Percentiles rank a stretch among this genome's conserved stretches.
phyloP scores from a whole-genome alignment of 1,140 invertebrate species.

The Liolophura sinensis region DNA sequence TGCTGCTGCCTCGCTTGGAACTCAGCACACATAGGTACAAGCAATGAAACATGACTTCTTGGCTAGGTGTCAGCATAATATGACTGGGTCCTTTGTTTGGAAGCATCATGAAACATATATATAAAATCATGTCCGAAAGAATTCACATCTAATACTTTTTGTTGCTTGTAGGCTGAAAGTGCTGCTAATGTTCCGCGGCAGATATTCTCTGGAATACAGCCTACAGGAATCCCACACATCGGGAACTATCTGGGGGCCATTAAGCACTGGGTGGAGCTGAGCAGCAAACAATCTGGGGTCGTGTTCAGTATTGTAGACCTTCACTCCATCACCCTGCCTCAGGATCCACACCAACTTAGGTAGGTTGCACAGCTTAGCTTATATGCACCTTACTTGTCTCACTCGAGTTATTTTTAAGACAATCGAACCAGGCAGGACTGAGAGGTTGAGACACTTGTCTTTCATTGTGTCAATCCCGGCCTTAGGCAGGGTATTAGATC shows the following conservation, averaged over 20 bases:
- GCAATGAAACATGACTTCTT: too few relatives aligned
- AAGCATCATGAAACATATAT: too few relatives aligned
- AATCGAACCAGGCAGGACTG: too few relatives aligned
- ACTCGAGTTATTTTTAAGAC: not conserved
- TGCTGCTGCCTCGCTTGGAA: too few relatives aligned
- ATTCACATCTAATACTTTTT: not conserved
- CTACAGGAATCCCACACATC: conserved; percentile 90
- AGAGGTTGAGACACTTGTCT: too few relatives aligned
- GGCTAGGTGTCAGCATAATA: too few relatives aligned
- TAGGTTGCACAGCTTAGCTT: conserved; percentile 13
- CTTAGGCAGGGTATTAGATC: too few relatives aligned
- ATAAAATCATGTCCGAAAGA: too few relatives aligned
- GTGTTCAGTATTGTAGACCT: conserved; percentile 91
- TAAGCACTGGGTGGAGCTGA: conserved; percentile 81
- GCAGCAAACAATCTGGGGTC: conserved; percentile 66
- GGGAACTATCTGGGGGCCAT: conserved; percentile 98
- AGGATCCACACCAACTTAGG: conserved; percentile 72
- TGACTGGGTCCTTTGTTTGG: too few relatives aligned
- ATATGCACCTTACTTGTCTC: not conserved
- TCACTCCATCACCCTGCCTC: conserved; percentile 88
- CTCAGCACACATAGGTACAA: too few relatives aligned
- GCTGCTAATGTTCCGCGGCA: conserved; percentile 16
- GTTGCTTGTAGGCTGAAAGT: not conserved
- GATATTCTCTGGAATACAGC: conserved; percentile 89
- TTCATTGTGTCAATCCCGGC: too few relatives aligned